Conservation (phyloP, 2,113 vertebrate species). For the Naja naja region DNA sequence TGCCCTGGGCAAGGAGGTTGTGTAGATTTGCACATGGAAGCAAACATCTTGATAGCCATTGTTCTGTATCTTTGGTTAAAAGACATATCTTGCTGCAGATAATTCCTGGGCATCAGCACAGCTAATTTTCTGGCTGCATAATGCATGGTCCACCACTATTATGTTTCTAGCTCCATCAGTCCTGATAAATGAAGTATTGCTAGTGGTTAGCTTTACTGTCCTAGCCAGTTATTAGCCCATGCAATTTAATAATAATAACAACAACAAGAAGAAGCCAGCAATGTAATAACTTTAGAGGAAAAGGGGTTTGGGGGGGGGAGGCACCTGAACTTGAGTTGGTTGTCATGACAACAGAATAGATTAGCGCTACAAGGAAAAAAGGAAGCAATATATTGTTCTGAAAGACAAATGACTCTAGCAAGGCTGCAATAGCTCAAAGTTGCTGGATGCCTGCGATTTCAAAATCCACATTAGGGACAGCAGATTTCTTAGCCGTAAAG, state of each 20-base stretch:
- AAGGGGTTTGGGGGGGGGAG: slow-evolving; percentile 15
- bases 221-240: accelerated
- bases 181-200: neutral
- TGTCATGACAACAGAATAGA: slow-evolving; percentile 19
- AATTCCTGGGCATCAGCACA: neutral
- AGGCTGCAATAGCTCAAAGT: slow-evolving; percentile 29
- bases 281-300: neutral
- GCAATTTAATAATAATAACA: neutral
- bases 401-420: slow-evolving; percentile 18
- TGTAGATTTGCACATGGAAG: neutral
- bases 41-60: neutral
- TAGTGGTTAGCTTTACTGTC: neutral
- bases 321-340: slow-evolving; percentile 45
- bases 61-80: neutral
- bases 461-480: slow-evolving; percentile 10
- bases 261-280: neutral
- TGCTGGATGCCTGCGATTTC: slow-evolving; percentile 10
- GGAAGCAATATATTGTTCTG: slow-evolving; percentile 10
- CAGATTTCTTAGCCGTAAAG: slow-evolving; percentile 16
- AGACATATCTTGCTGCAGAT: neutral
- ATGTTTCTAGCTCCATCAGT: neutral
- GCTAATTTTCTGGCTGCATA: neutral
- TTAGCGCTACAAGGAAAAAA: neutral
- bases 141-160: neutral
- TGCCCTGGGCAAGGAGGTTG: neutral